Conservation (phyloP, 1,140 invertebrate species). For the Brachionus asplanchnoidis region DNA sequence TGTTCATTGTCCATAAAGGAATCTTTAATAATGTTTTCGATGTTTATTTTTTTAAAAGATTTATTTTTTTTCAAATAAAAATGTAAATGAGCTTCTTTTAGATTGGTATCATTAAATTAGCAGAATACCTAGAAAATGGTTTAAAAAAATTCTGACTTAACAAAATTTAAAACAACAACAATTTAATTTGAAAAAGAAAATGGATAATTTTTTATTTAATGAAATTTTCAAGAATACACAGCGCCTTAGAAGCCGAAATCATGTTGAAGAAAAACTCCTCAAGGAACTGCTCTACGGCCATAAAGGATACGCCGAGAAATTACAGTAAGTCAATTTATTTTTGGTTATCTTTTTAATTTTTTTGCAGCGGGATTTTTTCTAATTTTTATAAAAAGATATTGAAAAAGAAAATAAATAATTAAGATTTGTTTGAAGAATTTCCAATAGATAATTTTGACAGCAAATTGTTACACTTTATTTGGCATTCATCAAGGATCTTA, state of each 20-base stretch:
- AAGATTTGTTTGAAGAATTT: too few species aligned
- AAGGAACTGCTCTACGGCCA: neutral
- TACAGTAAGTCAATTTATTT: neutral
- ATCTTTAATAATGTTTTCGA: neutral
- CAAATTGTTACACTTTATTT: too few species aligned
- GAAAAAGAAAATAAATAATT: too few species aligned
- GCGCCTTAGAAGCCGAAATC: neutral
- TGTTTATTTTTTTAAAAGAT: neutral
- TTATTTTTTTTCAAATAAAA: neutral
- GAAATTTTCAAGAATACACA: constrained; percentile 40
- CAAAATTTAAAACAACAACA: neutral
- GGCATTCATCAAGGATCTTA: too few species aligned
- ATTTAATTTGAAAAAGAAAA: neutral
- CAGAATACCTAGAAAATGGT: neutral
- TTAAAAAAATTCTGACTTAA: neutral
- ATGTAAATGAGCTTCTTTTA: neutral
- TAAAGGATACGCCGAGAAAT: constrained; percentile 19
- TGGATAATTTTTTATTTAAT: constrained; percentile 32
- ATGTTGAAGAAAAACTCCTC: constrained; percentile 37
- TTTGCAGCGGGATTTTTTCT: too few species aligned
- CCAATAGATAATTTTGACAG: too few species aligned
- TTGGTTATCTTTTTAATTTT: too few species aligned
- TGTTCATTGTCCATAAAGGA: neutral
- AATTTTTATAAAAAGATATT: too few species aligned
- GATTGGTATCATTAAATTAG: neutral